phyloP scores from a whole-genome alignment of 1,140 invertebrate genomes.

The Paraescarpia echinospica region DNA sequence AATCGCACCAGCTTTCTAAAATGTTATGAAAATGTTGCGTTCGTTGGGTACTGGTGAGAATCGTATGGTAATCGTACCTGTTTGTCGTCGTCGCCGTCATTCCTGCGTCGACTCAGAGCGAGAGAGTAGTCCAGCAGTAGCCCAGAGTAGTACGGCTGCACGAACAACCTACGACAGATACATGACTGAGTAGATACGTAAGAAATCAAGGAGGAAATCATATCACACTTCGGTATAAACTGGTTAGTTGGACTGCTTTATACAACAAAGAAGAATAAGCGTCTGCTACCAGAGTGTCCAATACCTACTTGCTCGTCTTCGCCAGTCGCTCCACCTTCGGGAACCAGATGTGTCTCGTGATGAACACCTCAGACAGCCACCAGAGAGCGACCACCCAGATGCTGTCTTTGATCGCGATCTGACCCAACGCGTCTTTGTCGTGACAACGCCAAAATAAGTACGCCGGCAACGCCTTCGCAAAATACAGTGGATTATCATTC shows the following conservation, averaged over 20 bases:
- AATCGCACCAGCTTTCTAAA: too few relatives aligned
- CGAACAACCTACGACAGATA: slow-evolving; percentile 69
- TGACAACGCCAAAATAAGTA: background rate
- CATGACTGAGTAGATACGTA: background rate
- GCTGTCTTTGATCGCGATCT: background rate
- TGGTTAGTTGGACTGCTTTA: too few relatives aligned
- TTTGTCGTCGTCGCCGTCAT: slow-evolving; percentile 69
- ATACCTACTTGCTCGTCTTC: slow-evolving; percentile 79
- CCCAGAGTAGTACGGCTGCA: slow-evolving; percentile 91
- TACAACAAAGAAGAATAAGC: background rate
- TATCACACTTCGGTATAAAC: too few relatives aligned
- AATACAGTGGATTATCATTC: slow-evolving; percentile 14
- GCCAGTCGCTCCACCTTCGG: slow-evolving; percentile 96
- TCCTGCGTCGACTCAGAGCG: slow-evolving; percentile 88
- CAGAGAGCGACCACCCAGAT: slow-evolving; percentile 63
- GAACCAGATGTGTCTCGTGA: slow-evolving; percentile 96
- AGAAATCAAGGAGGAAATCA: too few relatives aligned
- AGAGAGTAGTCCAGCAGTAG: slow-evolving; percentile 94
- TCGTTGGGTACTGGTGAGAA: too few relatives aligned
- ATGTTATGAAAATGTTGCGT: too few relatives aligned
- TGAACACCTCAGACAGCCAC: slow-evolving; percentile 92
- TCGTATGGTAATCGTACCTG: background rate
- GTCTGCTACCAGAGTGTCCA: background rate
- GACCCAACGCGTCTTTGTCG: background rate
- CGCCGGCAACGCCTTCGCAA: background rate